Evolutionary conservation across 2,113 vertebrate genomes (phyloP), one percentile per base, ranked within the genome.

Genomic region (Montifringilla adamsi): DNA sequence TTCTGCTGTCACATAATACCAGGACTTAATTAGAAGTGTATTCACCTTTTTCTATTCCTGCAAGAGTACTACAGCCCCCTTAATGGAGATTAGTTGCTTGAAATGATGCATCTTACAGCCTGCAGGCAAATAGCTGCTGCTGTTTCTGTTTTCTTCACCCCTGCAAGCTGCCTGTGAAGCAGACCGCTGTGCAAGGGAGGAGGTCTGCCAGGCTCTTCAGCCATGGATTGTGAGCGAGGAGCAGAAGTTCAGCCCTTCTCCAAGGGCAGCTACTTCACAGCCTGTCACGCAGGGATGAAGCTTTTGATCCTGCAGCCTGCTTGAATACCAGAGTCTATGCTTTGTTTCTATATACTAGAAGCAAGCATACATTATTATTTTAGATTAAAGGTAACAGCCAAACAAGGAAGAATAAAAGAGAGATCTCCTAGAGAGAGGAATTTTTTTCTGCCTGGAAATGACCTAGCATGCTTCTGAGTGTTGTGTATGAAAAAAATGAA

Each of bases 221-320:
- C 73, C 86, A 76, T 7, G 21, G 52, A 69, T 11, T 75, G 37
- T 64, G 60, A 22, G 52, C 28, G 49, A 50, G 37, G 35, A 96
- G 68, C 80, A 95, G n/a, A 81, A 94, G 72, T 89, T 96, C 92
- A 96, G 73, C 58, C 60, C 89, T 93, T 88, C 87, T 94, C 49
- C 49, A 50, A 68, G 39, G 90, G 31, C 23, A 80, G 27, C 41
- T 67, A 19, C 92, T 88, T 95, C 93, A 60, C 22, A 84, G 60
- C 59, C 76, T 81, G 88, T 56, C 83, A 90, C 7, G 4, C 16
- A 43, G 56, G 26, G 72, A 46, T 43, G 88, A n/a, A 78, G 56
- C 76, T 82, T 96, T 95, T 96, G 90, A 94, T 96, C 72, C 49
- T 52, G 46, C 26, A 80, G 70, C 23, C 46, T 63, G 20, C 52